Conservation (phyloP, 2,888 invertebrate genomes). For the Schizaphis graminum region DNA sequence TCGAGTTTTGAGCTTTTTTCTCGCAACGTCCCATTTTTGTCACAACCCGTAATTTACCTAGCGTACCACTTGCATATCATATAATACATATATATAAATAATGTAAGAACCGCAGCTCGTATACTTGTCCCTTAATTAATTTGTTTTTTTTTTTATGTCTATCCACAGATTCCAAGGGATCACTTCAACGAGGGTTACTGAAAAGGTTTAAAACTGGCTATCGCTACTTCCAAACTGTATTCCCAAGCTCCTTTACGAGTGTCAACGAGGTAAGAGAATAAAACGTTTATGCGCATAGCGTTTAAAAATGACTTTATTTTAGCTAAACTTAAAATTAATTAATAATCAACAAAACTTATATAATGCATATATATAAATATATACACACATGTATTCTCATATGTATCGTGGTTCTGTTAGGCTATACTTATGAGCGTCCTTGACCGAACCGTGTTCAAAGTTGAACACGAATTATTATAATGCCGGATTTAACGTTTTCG, state of each 20-base stretch:
- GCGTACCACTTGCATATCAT: background rate
- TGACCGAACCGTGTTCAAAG: slow-evolving; percentile 56
- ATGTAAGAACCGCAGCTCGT: background rate
- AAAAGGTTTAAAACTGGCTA: slow-evolving; percentile 62
- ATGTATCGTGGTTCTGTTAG: slow-evolving; percentile 61
- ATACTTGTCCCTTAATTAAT: slow-evolving; percentile 31
- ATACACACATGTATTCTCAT: background rate
- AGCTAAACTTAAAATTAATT: background rate
- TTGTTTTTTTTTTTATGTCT: slow-evolving; percentile 44
- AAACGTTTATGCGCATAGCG: background rate
- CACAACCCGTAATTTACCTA: background rate
- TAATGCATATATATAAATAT: background rate
- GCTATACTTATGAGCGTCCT: slow-evolving; percentile 49
- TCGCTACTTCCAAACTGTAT: slow-evolving; percentile 68
- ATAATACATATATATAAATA: background rate
- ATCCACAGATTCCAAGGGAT: slow-evolving; percentile 59
- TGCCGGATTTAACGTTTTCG: slow-evolving; percentile 58
- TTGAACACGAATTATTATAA: slow-evolving; percentile 48
- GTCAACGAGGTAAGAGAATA: slow-evolving; percentile 67
- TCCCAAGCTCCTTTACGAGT: slow-evolving; percentile 68
- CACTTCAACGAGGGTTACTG: slow-evolving; percentile 46
- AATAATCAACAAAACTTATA: slow-evolving; percentile 30
- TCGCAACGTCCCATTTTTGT: background rate
- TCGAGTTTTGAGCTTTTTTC: slow-evolving; percentile 61
- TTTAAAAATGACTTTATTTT: background rate